phyloP scores from a whole-genome alignment of 2,113 vertebrate genomes.

The Rhinolophus sinicus region DNA sequence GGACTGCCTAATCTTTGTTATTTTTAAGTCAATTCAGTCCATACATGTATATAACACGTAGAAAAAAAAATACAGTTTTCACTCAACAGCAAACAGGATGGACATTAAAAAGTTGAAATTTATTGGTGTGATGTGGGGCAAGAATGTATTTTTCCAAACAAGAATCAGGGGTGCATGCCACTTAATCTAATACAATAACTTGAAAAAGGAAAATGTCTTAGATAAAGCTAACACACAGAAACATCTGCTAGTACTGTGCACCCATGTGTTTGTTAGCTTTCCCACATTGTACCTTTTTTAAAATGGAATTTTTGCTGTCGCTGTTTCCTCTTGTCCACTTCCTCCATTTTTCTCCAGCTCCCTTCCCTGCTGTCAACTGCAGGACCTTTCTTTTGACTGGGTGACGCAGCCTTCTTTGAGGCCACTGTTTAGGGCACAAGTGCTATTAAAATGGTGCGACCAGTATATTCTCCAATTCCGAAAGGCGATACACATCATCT shows the following conservation, averaged over 20 bases:
- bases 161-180: conserved; percentile 76
- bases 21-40: conserved; percentile 55
- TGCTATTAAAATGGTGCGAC: conserved; percentile 79
- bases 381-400: conserved; percentile 74
- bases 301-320: conserved; percentile 77
- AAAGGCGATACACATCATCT: conserved; percentile 75
- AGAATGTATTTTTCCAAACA: conserved; percentile 65
- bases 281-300: conserved; percentile 75
- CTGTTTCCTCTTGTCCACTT: conserved; percentile 81
- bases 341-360: conserved; percentile 84
- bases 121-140: conserved; percentile 72
- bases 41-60: conserved; percentile 44
- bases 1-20: conserved; percentile 25
- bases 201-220: conserved; percentile 67
- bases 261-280: conserved; percentile 81
- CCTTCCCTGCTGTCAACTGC: conserved; percentile 82
- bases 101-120: conserved; percentile 67
- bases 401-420: conserved; percentile 77
- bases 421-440: conserved; percentile 72
- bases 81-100: conserved; percentile 67
- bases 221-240: conserved; percentile 71
- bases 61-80: conserved; percentile 15
- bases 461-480: conserved; percentile 79
- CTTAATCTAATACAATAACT: conserved; percentile 66
- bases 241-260: conserved; percentile 69